Percentiles rank a stretch among this genome's conserved stretches.
These are phyloP conservation scores for Uloborus plumipes DNA, from an alignment of 2,888 invertebrate genomes.

Conservation along the genomic window DNA sequence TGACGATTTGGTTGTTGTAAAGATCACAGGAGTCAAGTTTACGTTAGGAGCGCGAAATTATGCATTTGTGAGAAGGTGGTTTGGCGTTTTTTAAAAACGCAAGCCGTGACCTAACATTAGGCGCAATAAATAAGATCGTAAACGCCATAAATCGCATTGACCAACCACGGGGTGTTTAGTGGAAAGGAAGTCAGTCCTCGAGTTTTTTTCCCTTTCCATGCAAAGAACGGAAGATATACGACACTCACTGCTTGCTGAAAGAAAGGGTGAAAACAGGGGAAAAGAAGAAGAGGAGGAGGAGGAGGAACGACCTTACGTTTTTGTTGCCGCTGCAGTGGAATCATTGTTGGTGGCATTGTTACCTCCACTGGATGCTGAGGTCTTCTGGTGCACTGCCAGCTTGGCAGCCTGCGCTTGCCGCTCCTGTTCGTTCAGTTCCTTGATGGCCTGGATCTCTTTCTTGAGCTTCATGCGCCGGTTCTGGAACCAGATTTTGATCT, in stretches of 20 bases:
- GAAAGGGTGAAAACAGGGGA: constrained; percentile 7
- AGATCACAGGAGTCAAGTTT: no score
- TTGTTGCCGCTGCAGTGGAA: constrained; percentile 61
- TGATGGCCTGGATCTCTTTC: constrained; percentile 83
- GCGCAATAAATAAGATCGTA: no score
- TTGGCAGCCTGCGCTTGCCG: constrained; percentile 95
- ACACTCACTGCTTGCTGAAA: constrained; percentile 53
- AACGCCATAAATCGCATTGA: constrained; percentile 1
- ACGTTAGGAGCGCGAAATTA: no score
- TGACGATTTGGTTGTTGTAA: no score
- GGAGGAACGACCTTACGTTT: constrained; percentile 63
- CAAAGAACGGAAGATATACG: constrained; percentile 47
- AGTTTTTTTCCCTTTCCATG: constrained; percentile 27
- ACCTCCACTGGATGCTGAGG: constrained; percentile 54
- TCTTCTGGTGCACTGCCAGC: constrained; percentile 65
- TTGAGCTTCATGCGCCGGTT: constrained; percentile 98
- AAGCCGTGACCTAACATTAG: no score
- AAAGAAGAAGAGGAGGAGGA: constrained; percentile 41
- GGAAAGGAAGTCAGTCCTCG: constrained; percentile 25
- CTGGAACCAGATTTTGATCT: constrained; percentile 99
- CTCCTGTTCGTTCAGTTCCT: constrained; percentile 96
- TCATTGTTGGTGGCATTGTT: constrained; percentile 63
- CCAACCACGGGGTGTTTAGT: constrained; percentile 27
- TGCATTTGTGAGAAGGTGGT: no score
- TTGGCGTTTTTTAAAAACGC: no score